Percentiles rank a stretch among this genome's conserved stretches.
phyloP scores from a whole-genome alignment of 1,140 invertebrate species.

The Coptotermes formosanus region DNA sequence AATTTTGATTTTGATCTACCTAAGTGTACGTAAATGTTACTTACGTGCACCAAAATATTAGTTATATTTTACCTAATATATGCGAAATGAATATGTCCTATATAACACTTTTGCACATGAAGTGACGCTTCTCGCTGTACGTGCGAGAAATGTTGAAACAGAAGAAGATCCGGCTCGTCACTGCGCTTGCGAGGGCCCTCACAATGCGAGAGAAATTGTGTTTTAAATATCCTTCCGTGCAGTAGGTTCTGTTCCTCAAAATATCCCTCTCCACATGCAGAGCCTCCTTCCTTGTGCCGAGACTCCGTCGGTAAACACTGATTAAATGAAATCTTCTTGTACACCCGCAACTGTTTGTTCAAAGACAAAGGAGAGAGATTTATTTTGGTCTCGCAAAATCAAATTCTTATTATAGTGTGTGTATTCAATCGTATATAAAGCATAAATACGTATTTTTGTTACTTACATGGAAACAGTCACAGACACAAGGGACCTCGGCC shows the following conservation, averaged over 20 bases:
- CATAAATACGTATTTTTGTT: no score
- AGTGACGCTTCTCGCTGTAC: neutral
- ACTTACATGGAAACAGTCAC: no score
- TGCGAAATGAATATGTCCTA: no score
- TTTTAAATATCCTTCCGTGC: slow-evolving; percentile 11
- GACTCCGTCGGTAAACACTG: neutral
- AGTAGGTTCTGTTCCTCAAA: neutral
- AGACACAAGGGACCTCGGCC: no score
- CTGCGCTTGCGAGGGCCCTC: neutral
- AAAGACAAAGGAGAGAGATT: no score
- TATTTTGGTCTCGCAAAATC: no score
- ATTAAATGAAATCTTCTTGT: neutral
- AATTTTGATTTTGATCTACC: no score
- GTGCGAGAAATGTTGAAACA: slow-evolving; percentile 14
- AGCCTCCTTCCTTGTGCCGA: neutral
- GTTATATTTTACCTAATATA: no score
- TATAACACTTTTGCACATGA: neutral
- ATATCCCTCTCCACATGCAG: neutral
- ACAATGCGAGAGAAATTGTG: slow-evolving; percentile 15
- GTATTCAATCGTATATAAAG: no score
- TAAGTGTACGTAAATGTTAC: no score
- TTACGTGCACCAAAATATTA: no score
- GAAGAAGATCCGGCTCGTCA: neutral
- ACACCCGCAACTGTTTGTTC: neutral
- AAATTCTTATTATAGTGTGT: no score